Conservation (phyloP, 2,888 invertebrate genomes). For the Tethea ocularis region DNA sequence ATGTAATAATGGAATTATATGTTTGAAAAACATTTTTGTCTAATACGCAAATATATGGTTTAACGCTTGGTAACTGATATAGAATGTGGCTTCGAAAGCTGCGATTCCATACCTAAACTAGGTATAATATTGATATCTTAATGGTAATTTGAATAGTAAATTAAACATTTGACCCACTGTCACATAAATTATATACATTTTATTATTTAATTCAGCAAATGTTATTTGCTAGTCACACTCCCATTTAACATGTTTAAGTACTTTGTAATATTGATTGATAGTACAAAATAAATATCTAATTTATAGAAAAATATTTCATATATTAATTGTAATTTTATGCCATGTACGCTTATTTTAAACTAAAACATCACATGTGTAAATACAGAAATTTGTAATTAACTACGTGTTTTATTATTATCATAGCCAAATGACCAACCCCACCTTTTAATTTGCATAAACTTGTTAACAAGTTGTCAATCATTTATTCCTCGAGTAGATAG, state of each 20-base stretch:
- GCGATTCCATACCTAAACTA: constrained; percentile 66
- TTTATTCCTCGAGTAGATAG: too few relatives aligned
- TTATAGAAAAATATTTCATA: constrained; percentile 81
- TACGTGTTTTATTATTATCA: constrained; percentile 47
- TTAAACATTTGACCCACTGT: constrained; percentile 73
- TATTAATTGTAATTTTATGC: constrained; percentile 82
- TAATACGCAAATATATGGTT: constrained; percentile 52
- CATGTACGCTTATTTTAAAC: constrained; percentile 84
- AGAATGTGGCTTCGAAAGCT: constrained; percentile 53
- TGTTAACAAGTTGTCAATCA: background rate
- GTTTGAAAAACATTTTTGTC: constrained; percentile 48
- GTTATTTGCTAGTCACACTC: constrained; percentile 81
- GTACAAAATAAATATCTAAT: constrained; percentile 78
- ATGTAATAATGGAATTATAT: constrained; percentile 55
- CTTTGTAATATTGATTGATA: constrained; percentile 81
- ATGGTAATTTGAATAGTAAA: constrained; percentile 17
- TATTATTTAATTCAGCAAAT: constrained; percentile 72
- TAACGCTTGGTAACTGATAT: constrained; percentile 57
- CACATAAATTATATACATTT: constrained; percentile 63
- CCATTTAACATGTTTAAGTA: constrained; percentile 78
- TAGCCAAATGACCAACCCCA: background rate
- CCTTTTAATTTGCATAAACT: background rate
- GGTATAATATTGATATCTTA: constrained; percentile 52
- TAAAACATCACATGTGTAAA: constrained; percentile 82
- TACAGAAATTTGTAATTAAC: constrained; percentile 80